Percentiles rank a stretch among this genome's conserved stretches.
phyloP scores from a whole-genome alignment of 2,113 vertebrate genomes.

The Cynocephalus volans region DNA sequence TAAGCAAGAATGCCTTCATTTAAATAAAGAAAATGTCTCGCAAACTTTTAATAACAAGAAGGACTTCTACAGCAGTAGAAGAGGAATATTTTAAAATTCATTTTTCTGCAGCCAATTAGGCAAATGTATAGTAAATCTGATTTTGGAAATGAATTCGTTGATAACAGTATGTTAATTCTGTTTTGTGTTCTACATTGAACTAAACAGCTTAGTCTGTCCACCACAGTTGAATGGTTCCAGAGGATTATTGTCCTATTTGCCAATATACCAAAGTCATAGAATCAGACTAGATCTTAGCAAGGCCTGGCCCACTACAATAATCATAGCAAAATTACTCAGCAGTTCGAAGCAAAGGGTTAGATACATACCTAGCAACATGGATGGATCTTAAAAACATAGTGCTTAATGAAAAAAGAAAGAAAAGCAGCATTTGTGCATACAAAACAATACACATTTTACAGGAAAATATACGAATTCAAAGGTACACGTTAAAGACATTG shows the following conservation, averaged over 20 bases:
- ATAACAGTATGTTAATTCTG: neutral
- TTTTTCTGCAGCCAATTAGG: neutral
- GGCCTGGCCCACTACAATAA: neutral
- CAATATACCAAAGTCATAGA: neutral
- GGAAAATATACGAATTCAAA: conserved; percentile 57
- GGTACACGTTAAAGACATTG: conserved; percentile 34
- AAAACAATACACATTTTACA: neutral
- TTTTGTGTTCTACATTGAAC: neutral
- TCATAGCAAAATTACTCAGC: neutral
- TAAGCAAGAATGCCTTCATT: conserved; percentile 1
- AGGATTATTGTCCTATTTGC: neutral
- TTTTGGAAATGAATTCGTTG: conserved; percentile 28
- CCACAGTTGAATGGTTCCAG: neutral
- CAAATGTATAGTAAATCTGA: neutral
- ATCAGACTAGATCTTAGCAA: neutral
- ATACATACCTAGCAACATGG: neutral
- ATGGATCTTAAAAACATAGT: neutral
- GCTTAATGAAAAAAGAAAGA: neutral
- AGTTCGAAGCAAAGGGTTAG: neutral
- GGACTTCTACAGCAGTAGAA: neutral
- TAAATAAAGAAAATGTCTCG: neutral
- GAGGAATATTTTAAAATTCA: conserved; percentile 9
- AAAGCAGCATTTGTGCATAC: neutral
- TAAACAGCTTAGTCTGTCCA: neutral
- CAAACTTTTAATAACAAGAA: neutral